Conservation (phyloP, 2,888 invertebrate species). For the Eueremaeus valkanovi region DNA sequence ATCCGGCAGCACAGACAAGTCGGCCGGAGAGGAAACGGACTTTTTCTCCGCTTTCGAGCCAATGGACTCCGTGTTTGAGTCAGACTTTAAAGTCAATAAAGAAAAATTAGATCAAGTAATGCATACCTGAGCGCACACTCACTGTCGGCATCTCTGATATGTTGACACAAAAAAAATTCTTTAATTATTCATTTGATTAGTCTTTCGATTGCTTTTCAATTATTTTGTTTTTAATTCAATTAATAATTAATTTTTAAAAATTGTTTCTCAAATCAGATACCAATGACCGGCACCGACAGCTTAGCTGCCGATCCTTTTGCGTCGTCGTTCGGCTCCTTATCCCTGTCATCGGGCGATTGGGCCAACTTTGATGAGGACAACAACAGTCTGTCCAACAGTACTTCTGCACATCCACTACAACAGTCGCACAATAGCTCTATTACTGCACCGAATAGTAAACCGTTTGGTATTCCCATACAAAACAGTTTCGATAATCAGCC, state of each 20-base stretch:
- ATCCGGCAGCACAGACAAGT: neutral
- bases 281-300: neutral
- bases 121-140: too few species aligned
- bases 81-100: slow-evolving; percentile 17
- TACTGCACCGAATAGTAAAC: too few species aligned
- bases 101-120: slow-evolving; percentile 16
- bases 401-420: neutral
- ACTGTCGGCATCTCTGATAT: too few species aligned
- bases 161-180: too few species aligned
- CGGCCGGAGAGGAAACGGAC: neutral
- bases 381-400: neutral
- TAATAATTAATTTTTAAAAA: too few species aligned
- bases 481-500: neutral
- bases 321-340: neutral
- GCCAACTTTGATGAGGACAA: slow-evolving; percentile 41
- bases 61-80: slow-evolving; percentile 4
- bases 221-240: too few species aligned
- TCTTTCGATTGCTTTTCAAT: too few species aligned
- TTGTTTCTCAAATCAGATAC: neutral
- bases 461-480: neutral
- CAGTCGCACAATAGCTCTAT: too few species aligned
- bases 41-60: slow-evolving; percentile 17
- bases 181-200: neutral
- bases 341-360: slow-evolving; percentile 36
- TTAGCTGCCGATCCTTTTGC: neutral